Evolutionary conservation across 2,888 invertebrate species (phyloP).

Genomic region (Aleiodes alternator): DNA sequence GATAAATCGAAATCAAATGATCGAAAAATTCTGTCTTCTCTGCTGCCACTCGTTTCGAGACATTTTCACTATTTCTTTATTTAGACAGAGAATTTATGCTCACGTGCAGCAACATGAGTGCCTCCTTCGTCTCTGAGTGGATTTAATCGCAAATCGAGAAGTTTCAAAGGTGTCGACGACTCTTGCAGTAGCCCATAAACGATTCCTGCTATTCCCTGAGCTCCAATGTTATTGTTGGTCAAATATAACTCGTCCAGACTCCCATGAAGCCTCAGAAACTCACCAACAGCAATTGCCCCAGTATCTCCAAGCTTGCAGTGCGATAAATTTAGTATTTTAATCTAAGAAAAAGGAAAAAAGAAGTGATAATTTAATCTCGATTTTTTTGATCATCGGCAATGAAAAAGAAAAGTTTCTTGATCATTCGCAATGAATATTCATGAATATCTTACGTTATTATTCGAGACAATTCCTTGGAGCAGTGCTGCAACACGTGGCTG

Average conservation of each 20-base stretch:
- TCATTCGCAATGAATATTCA: neutral
- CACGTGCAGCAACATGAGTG: conserved; percentile 65
- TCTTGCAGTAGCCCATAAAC: conserved; percentile 78
- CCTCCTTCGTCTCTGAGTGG: conserved; percentile 79
- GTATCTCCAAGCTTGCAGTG: conserved; percentile 81
- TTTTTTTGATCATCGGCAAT: no score
- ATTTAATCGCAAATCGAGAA: conserved; percentile 79
- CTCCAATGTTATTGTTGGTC: conserved; percentile 78
- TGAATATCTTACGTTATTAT: conserved; percentile 70
- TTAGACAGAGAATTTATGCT: conserved; percentile 47
- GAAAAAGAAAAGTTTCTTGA: no score
- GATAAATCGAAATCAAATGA: no score
- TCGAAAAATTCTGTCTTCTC: no score
- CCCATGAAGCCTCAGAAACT: conserved; percentile 65
- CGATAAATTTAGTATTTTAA: conserved; percentile 81
- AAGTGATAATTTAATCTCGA: neutral
- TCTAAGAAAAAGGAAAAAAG: conserved; percentile 57
- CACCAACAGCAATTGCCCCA: conserved; percentile 81
- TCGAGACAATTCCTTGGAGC: conserved; percentile 77
- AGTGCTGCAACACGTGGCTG: conserved; percentile 79
- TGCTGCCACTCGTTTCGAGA: no score
- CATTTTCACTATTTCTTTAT: no score
- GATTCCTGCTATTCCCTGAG: conserved; percentile 77
- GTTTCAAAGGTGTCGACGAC: conserved; percentile 71
- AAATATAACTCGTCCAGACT: conserved; percentile 76